Conservation (phyloP, 2,888 invertebrate genomes). For the Drosophila mettleri region DNA sequence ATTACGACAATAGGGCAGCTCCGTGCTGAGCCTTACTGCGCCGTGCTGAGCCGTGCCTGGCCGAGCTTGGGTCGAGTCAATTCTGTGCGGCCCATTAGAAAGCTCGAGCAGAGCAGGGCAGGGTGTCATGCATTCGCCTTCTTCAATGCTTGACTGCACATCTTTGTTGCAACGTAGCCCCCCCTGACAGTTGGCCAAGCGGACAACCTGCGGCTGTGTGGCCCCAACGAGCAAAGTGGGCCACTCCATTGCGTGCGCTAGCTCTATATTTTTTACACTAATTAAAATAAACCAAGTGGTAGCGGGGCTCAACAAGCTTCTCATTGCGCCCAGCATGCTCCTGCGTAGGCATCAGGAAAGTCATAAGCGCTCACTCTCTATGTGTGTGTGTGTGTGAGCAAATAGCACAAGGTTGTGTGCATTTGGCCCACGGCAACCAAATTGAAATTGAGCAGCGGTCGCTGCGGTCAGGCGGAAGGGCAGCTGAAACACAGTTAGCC, state of each 20-base stretch:
- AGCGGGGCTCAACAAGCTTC: slow-evolving; percentile 54
- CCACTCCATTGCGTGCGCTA: slow-evolving; percentile 70
- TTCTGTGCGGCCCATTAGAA: slow-evolving; percentile 51
- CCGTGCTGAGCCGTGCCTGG: background rate
- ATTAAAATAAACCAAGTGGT: slow-evolving; percentile 78
- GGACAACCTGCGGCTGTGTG: slow-evolving; percentile 71
- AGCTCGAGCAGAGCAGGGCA: slow-evolving; percentile 32
- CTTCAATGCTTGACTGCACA: slow-evolving; percentile 67
- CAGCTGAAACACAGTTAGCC: slow-evolving; percentile 5
- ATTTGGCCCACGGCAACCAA: slow-evolving; percentile 39
- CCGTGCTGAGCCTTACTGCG: background rate
- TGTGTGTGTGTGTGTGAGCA: slow-evolving; percentile 28
- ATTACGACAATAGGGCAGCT: slow-evolving; percentile 65
- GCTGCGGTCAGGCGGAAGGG: slow-evolving; percentile 16
- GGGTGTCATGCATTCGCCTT: slow-evolving; percentile 62
- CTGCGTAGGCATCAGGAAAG: slow-evolving; percentile 57
- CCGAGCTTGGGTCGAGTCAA: slow-evolving; percentile 23
- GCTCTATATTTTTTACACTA: slow-evolving; percentile 74
- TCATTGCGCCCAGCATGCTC: slow-evolving; percentile 15
- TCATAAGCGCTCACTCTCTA: slow-evolving; percentile 28
- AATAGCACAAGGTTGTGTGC: slow-evolving; percentile 68
- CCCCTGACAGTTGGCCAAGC: slow-evolving; percentile 57
- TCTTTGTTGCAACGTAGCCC: slow-evolving; percentile 54
- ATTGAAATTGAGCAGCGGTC: slow-evolving; percentile 55
- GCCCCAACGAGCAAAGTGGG: slow-evolving; percentile 64